phyloP scores from a whole-genome alignment of 1,140 invertebrate species.

The Magallana angulata region DNA sequence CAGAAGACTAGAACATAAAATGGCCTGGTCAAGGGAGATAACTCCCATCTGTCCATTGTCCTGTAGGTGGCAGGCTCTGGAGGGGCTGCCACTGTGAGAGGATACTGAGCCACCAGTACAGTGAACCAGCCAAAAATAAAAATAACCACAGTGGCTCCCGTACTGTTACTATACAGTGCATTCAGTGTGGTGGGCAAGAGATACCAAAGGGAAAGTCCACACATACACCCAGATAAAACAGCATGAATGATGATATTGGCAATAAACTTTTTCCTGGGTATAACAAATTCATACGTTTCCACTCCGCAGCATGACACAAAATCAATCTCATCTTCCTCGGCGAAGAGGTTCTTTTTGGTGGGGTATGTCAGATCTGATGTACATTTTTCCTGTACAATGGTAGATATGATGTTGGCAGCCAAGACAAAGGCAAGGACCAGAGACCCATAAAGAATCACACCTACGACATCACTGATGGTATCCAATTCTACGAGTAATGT shows the following conservation, averaged over 20 bases:
- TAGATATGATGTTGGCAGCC: constrained; percentile 68
- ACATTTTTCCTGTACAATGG: constrained; percentile 66
- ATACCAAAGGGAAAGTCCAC: constrained; percentile 73
- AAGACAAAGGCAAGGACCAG: constrained; percentile 73
- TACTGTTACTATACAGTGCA: constrained; percentile 66
- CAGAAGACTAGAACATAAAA: constrained; percentile 75
- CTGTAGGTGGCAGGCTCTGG: constrained; percentile 78
- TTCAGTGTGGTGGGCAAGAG: constrained; percentile 73
- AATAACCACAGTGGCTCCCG: constrained; percentile 71
- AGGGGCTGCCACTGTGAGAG: constrained; percentile 75
- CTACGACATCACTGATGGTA: constrained; percentile 65
- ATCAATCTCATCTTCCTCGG: constrained; percentile 77
- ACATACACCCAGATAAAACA: constrained; percentile 73
- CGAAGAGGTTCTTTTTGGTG: constrained; percentile 71
- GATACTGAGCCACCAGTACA: constrained; percentile 77
- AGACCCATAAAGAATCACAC: constrained; percentile 71
- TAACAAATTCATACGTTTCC: constrained; percentile 75
- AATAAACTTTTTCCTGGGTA: constrained; percentile 76
- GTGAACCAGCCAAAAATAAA: constrained; percentile 78
- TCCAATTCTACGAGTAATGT: constrained; percentile 74
- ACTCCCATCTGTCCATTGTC: constrained; percentile 76
- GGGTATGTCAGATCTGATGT: constrained; percentile 54
- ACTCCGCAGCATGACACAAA: constrained; percentile 76
- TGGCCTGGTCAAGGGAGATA: constrained; percentile 75
- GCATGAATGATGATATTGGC: constrained; percentile 76